These are phyloP conservation scores for Enteromius argenteus DNA, from an alignment of 2,797 vertebrate genomes.

Conservation along the genomic window DNA sequence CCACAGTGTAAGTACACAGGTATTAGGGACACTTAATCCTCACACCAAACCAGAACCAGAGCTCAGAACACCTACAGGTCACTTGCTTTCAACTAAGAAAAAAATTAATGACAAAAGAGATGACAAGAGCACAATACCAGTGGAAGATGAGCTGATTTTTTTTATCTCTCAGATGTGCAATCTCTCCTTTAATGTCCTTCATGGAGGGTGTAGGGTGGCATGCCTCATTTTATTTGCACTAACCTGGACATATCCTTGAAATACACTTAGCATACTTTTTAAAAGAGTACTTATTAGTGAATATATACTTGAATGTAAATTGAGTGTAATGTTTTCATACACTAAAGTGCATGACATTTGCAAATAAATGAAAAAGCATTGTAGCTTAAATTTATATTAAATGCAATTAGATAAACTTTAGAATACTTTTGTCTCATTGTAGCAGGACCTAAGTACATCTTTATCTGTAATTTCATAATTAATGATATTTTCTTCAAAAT, in stretches of 20 bases:
- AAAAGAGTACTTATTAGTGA: background rate
- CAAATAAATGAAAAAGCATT: too few species aligned
- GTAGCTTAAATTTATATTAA: too few species aligned
- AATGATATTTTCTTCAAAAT: background rate
- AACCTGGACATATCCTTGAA: background rate
- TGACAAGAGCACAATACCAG: background rate
- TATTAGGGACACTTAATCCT: too few species aligned
- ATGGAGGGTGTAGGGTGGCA: background rate
- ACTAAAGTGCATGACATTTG: too few species aligned
- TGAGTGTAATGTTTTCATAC: background rate
- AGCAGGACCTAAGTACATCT: background rate
- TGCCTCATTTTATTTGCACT: background rate
- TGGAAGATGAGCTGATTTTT: constrained; percentile 31
- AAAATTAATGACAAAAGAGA: constrained; percentile 6
- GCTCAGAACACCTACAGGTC: constrained; percentile 41
- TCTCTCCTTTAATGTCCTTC: background rate
- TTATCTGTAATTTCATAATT: background rate
- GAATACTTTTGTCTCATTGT: background rate
- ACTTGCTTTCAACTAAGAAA: constrained; percentile 37
- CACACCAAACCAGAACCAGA: constrained; percentile 41
- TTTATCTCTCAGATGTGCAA: background rate
- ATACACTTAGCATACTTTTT: background rate
- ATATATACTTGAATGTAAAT: background rate
- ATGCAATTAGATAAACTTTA: background rate
- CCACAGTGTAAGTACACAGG: too few species aligned